Evolutionary conservation across 2,888 invertebrate species (phyloP).

Genomic region (Drosophila nigricruria): DNA sequence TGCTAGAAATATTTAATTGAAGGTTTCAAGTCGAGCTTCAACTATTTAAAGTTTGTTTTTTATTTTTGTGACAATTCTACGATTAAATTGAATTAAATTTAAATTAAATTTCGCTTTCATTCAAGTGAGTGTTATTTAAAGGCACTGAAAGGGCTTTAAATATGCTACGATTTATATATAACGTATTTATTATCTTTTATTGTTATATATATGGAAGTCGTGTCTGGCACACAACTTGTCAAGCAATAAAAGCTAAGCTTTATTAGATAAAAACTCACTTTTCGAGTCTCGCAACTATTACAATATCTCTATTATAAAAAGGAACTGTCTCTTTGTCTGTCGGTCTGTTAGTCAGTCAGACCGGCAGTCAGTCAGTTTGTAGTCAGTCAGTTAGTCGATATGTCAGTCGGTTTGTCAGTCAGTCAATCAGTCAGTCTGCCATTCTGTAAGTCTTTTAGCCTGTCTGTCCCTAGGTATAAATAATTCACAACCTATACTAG

Average conservation of each 20-base stretch:
- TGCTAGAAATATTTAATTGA: not conserved
- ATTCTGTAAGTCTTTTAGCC: no score
- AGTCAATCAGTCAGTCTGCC: no score
- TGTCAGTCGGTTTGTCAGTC: not conserved
- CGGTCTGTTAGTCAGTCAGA: not conserved
- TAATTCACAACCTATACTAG: no score
- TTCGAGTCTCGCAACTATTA: not conserved
- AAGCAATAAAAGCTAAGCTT: not conserved
- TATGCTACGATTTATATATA: not conserved
- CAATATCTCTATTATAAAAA: not conserved
- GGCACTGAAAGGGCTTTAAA: not conserved
- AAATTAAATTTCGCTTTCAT: not conserved
- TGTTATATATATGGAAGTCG: not conserved
- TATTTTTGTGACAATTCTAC: slow-evolving; percentile 22
- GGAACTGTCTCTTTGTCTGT: not conserved
- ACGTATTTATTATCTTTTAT: not conserved
- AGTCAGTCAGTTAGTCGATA: not conserved
- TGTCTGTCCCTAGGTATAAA: no score
- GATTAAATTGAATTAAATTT: slow-evolving; percentile 15
- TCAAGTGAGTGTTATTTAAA: not conserved
- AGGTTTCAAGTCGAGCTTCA: not conserved
- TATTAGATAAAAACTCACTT: not conserved
- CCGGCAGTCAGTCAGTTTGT: no score
- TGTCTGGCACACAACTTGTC: not conserved
- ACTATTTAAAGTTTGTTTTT: not conserved